These are phyloP conservation scores for Macrosiphum euphorbiae DNA, from an alignment of 2,888 invertebrate species.

Conservation along the genomic window DNA sequence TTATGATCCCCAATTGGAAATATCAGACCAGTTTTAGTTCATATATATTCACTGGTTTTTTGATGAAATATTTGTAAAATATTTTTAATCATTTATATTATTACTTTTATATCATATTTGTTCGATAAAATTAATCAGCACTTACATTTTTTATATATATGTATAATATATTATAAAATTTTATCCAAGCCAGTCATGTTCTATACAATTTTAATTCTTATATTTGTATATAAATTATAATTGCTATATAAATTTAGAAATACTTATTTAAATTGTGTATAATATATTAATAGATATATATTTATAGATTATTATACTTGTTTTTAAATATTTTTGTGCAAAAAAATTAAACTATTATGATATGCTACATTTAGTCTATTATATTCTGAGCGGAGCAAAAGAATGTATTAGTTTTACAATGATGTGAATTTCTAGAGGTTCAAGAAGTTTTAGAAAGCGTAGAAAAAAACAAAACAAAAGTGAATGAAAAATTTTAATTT, in stretches of 20 bases:
- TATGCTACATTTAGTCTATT: neutral
- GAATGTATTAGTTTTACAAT: too few species aligned
- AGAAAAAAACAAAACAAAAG: too few species aligned
- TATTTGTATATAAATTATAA: neutral
- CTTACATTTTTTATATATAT: neutral
- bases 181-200: neutral
- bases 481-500: too few species aligned
- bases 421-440: too few species aligned
- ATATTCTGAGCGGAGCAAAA: too few species aligned
- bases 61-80: neutral
- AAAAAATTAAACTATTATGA: neutral
- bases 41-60: neutral
- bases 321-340: neutral
- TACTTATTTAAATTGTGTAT: neutral
- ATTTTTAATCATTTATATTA: neutral
- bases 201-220: neutral
- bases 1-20: neutral
- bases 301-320: neutral
- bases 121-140: neutral
- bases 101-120: neutral
- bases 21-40: conserved; percentile 47
- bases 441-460: too few species aligned
- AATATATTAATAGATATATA: neutral
- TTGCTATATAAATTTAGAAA: neutral
- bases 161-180: neutral